Base-by-base conservation (phyloP, 1,140 invertebrate genomes). In the Onthophagus taurus region DNA sequence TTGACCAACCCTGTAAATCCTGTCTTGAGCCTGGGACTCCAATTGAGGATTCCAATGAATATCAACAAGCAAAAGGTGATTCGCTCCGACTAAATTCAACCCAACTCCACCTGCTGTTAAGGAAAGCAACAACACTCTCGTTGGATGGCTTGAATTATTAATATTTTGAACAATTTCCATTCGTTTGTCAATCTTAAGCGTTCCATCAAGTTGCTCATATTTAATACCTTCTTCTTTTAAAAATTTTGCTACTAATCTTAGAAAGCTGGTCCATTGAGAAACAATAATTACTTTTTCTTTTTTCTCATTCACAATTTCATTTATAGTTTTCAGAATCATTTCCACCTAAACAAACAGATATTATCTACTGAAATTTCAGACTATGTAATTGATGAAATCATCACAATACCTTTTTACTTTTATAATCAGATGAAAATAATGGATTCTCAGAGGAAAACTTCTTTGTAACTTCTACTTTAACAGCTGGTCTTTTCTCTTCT, bases 41-140 rank as follows among this genome's bases (percentile, higher is more conserved):
- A 95, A 67, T 53, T 94, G 89, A 0, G 91, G 92, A 72, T 97
- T 97, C 91, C 92, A 97, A 64, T 96, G 91, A 36, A 90, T 71
- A 66, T 97, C 93, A 2, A 93, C 56, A 3, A 97, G 58, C 31
- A 96, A 77, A 7, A 97, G 68, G 66, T 95, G 87, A 72, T 90
- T 95, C 0, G 77, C 92, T 13, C 90, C 90, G 45, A 89, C 75
- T 17, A 96, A 66, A 69, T 96, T 95, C 4, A 95, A 68, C 7
- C 91, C 91, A 29, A 93, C 89, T 17, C 91, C 91, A 37, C 92
- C 92, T 44, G 90, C 89, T 34, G 78, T 82, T 35, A 96, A 66
- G 0, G 90, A 94, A 0, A 96, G 65, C 18, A 95, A 64, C 54
- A 95, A 71, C 21, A 90, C 74, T 53, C 66, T 63, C 48, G 66